Percentiles rank a stretch among this genome's conserved stretches.
Conservation (phyloP, 2,797 vertebrate genomes). For the Chrosomus eos region DNA sequence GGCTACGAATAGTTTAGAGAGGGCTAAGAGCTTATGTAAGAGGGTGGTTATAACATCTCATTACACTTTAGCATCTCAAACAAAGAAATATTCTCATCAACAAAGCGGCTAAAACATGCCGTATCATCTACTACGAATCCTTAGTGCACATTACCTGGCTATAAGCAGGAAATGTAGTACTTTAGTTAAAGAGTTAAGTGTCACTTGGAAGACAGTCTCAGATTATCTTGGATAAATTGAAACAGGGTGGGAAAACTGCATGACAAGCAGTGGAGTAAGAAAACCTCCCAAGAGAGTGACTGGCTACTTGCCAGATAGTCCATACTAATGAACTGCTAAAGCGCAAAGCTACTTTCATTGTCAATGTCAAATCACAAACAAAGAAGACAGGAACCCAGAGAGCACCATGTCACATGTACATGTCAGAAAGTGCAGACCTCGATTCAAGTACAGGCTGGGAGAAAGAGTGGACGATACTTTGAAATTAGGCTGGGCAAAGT, state of each 20-base stretch:
- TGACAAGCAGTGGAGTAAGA: constrained; percentile 36
- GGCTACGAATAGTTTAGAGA: constrained; percentile 47
- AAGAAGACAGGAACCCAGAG: constrained; percentile 46
- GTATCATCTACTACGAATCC: neutral
- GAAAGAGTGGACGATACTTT: constrained; percentile 14
- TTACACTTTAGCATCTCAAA: constrained; percentile 47
- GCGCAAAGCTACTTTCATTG: constrained; percentile 61
- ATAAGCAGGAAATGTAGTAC: constrained; percentile 1
- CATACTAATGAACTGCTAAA: constrained; percentile 64
- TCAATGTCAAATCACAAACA: constrained; percentile 59
- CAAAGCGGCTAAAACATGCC: neutral
- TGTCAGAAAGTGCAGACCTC: constrained; percentile 23
- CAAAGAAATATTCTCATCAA: constrained; percentile 16
- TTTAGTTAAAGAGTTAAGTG: constrained; percentile 23
- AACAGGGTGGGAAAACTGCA: constrained; percentile 40
- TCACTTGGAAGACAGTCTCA: constrained; percentile 39
- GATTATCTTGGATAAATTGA: constrained; percentile 53
- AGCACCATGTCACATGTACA: constrained; percentile 45
- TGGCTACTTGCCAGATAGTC: constrained; percentile 62
- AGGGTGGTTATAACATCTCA: constrained; percentile 36
- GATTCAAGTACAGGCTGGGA: constrained; percentile 24
- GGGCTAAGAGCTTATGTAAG: constrained; percentile 46
- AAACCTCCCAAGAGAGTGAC: constrained; percentile 52
- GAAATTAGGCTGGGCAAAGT: neutral
- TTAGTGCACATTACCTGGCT: neutral